phyloP scores from a whole-genome alignment of 2,888 invertebrate genomes.

The Cephus pulcher region DNA sequence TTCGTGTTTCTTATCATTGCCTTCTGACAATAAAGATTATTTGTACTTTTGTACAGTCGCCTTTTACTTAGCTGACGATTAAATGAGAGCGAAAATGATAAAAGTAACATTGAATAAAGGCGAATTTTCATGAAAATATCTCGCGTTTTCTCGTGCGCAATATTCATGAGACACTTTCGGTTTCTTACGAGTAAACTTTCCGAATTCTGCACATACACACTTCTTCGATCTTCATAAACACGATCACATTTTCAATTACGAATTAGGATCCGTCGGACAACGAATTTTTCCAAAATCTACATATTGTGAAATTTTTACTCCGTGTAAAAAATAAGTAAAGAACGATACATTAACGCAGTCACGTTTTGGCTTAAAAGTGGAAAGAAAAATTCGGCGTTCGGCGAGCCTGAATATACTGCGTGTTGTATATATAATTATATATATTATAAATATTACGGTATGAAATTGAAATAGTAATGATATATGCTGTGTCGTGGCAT shows the following conservation, averaged over 20 bases:
- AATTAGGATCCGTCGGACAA: slow-evolving; percentile 27
- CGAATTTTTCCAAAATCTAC: slow-evolving; percentile 25
- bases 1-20: slow-evolving; percentile 27
- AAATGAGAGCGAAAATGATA: slow-evolving; percentile 6
- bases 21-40: slow-evolving; percentile 58
- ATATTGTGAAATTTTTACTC: slow-evolving; percentile 2
- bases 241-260: slow-evolving; percentile 46
- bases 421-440: slow-evolving; percentile 62
- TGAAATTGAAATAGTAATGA: slow-evolving; percentile 57
- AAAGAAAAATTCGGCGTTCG: slow-evolving; percentile 30
- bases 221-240: slow-evolving; percentile 26
- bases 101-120: slow-evolving; percentile 21
- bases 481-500: slow-evolving; percentile 55
- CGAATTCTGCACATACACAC: slow-evolving; percentile 42
- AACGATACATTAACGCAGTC: background rate
- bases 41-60: slow-evolving; percentile 54
- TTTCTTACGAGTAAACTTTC: slow-evolving; percentile 24
- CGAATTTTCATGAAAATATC: slow-evolving; percentile 16
- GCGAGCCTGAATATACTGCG: slow-evolving; percentile 47
- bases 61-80: slow-evolving; percentile 42
- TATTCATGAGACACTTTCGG: slow-evolving; percentile 6
- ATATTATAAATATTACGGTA: slow-evolving; percentile 62
- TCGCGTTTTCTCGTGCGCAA: background rate
- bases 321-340: slow-evolving; percentile 1
- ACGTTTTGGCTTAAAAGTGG: slow-evolving; percentile 1